These are phyloP conservation scores for Cataglyphis altisquamis DNA, from an alignment of 2,888 invertebrate species.

Conservation along the genomic window DNA sequence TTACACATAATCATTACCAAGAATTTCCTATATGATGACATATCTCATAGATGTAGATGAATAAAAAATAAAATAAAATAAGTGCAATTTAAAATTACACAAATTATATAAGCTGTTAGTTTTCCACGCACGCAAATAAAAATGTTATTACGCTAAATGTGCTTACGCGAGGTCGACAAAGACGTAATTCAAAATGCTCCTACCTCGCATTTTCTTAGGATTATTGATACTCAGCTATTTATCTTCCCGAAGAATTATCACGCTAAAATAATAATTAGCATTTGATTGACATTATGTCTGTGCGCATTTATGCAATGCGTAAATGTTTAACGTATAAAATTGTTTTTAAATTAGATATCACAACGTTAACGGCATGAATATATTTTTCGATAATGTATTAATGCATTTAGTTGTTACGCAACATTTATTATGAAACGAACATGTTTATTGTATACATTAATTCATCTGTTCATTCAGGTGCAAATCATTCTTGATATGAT, in stretches of 20 bases:
- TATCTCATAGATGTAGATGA: background rate
- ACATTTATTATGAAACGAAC: background rate
- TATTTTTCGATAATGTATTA: background rate
- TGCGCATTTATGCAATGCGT: background rate
- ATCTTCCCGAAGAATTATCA: background rate
- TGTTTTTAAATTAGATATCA: constrained; percentile 6
- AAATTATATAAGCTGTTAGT: constrained; percentile 38
- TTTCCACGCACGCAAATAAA: constrained; percentile 28
- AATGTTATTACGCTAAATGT: constrained; percentile 24
- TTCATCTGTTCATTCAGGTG: constrained; percentile 51
- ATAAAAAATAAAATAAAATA: constrained; percentile 22
- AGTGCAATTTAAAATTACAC: constrained; percentile 23
- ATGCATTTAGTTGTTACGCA: background rate
- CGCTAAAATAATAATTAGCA: background rate
- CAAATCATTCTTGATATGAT: constrained; percentile 43
- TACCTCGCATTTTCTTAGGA: background rate
- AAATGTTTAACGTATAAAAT: background rate
- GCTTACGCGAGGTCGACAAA: constrained; percentile 5
- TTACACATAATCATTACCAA: constrained; percentile 21
- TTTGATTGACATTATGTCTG: background rate
- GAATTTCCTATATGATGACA: constrained; percentile 3
- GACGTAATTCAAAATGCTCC: constrained; percentile 17
- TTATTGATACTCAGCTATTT: constrained; percentile 22
- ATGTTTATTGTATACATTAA: constrained; percentile 6
- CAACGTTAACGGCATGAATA: background rate